These are phyloP conservation scores for Paedocypris sp. DNA, from an alignment of 2,113 vertebrate species.

Conservation along the genomic window DNA sequence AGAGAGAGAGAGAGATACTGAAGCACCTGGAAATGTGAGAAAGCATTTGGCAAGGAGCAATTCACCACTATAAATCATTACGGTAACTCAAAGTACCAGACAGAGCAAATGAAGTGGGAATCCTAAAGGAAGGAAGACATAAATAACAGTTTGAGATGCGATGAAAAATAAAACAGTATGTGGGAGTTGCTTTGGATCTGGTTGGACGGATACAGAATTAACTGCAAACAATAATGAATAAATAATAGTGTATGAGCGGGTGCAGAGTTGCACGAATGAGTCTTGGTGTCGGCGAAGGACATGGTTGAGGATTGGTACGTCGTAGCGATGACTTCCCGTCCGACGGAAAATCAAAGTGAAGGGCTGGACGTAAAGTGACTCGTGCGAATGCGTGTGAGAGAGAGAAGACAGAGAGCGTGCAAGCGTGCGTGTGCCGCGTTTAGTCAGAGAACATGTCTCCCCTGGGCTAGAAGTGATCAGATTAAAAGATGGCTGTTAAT, in stretches of 20 bases:
- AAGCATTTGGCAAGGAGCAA: conserved; percentile 26
- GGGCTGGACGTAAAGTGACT: conserved; percentile 1
- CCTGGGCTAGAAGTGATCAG: conserved; percentile 3
- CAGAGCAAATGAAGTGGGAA: conserved; percentile 40
- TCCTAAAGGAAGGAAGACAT: conserved; percentile 46
- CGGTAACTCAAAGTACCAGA: conserved; percentile 36
- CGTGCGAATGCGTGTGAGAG: conserved; percentile 35
- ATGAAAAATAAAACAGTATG: conserved; percentile 17
- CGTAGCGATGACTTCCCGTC: conserved; percentile 24
- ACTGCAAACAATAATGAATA: conserved; percentile 38
- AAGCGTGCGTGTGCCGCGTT: background rate
- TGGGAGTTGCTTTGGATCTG: conserved; percentile 40
- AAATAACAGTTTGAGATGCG: conserved; percentile 16
- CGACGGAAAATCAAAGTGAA: conserved; percentile 16
- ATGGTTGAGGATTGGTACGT: conserved; percentile 22
- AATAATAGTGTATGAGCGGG: conserved; percentile 28
- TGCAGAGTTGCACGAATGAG: conserved; percentile 14
- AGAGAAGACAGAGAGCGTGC: conserved; percentile 25
- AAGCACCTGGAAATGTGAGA: conserved; percentile 61
- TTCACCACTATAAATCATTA: conserved; percentile 36
- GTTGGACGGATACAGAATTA: conserved; percentile 44
- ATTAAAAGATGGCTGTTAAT: conserved; percentile 21
- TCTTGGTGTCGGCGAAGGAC: conserved; percentile 21
- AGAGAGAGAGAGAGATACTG: conserved; percentile 40
- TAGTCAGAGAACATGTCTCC: conserved; percentile 9